Evolutionary conservation across 2,888 invertebrate genomes (phyloP).

Genomic region (Spisula subtruncata): DNA sequence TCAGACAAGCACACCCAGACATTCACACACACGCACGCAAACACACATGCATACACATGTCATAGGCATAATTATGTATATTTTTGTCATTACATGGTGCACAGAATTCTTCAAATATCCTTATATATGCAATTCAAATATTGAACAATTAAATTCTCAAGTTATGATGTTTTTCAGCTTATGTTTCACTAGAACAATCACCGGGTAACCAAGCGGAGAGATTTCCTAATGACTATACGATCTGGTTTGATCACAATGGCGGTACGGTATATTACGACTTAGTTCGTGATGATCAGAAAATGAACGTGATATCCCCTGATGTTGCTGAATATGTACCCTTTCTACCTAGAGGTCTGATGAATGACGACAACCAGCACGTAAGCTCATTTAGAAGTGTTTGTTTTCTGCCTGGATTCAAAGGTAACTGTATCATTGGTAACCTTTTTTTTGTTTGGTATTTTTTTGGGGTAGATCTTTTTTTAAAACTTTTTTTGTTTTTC

Average conservation of each 20-base stretch:
- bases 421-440: no score
- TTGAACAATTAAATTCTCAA: neutral
- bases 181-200: slow-evolving; percentile 49
- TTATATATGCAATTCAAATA: neutral
- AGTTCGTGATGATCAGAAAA: slow-evolving; percentile 36
- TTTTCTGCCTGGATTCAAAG: no score
- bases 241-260: slow-evolving; percentile 50
- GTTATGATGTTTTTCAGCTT: slow-evolving; percentile 31
- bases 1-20: no score
- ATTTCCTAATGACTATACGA: slow-evolving; percentile 47
- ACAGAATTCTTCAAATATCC: no score
- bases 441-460: no score
- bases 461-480: no score
- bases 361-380: slow-evolving; percentile 41
- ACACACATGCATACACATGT: no score
- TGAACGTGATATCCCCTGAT: slow-evolving; percentile 10
- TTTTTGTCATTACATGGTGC: no score
- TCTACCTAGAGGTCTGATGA: slow-evolving; percentile 45
- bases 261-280: slow-evolving; percentile 33
- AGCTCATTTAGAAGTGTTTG: neutral
- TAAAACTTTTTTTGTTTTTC: no score
- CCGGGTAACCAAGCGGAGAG: slow-evolving; percentile 28
- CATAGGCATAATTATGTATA: no score
- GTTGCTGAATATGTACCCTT: slow-evolving; percentile 26
- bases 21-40: no score